phyloP scores from a whole-genome alignment of 2,888 invertebrate species.

The Euplagia quadripunctaria region DNA sequence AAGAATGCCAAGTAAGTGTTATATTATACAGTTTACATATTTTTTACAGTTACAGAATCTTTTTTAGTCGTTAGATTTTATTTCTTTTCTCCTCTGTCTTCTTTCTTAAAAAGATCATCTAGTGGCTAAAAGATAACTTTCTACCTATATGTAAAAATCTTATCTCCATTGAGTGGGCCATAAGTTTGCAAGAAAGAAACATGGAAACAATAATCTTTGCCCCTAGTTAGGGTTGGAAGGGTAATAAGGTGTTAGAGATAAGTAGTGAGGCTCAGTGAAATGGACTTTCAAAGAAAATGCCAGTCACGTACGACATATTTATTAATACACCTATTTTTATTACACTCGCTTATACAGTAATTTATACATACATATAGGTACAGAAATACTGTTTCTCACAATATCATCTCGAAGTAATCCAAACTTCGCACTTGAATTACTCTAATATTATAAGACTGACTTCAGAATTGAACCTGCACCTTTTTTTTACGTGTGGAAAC shows the following conservation, averaged over 20 bases:
- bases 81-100: too few species aligned
- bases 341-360: background rate
- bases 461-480: background rate
- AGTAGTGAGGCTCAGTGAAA: too few species aligned
- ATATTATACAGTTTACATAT: background rate
- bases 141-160: too few species aligned
- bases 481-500: too few species aligned
- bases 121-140: too few species aligned
- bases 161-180: too few species aligned
- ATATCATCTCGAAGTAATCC: background rate
- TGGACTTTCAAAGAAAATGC: background rate
- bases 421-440: background rate
- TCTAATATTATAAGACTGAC: background rate
- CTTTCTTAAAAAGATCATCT: too few species aligned
- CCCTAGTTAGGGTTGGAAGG: background rate
- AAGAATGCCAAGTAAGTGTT: constrained; percentile 96
- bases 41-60: background rate
- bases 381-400: background rate
- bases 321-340: background rate
- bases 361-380: background rate
- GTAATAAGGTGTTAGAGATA: background rate
- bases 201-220: background rate
- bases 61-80: background rate
- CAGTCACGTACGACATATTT: background rate
- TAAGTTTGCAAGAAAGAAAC: background rate